phyloP scores from a whole-genome alignment of 2,888 invertebrate genomes.

The Hypselothyrea guttata region DNA sequence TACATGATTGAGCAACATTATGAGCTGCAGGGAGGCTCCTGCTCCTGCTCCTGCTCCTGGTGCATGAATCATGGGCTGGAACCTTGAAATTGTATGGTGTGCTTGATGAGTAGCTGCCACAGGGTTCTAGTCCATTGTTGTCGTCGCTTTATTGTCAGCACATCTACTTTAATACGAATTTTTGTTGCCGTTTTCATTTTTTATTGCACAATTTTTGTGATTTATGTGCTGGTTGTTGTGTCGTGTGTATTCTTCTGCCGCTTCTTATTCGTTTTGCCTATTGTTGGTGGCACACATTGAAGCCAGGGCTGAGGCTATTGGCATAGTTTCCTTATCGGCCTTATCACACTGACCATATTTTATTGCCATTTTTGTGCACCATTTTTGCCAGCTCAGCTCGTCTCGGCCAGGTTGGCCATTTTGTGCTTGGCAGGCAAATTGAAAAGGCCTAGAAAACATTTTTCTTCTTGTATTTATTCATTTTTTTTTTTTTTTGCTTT shows the following conservation, averaged over 20 bases:
- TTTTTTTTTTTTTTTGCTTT: conserved; percentile 1
- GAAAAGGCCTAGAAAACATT: conserved; percentile 30
- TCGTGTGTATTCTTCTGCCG: conserved; percentile 4
- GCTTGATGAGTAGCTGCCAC: conserved; percentile 26
- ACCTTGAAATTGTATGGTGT: conserved; percentile 24
- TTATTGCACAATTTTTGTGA: conserved; percentile 54
- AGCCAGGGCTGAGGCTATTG: conserved; percentile 6
- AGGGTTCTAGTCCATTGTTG: conserved; percentile 32
- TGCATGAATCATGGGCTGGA: not conserved
- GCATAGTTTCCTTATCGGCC: conserved; percentile 60
- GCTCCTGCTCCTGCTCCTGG: not conserved
- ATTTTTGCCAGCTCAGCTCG: conserved; percentile 10
- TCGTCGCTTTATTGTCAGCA: conserved; percentile 36
- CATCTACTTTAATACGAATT: conserved; percentile 42
- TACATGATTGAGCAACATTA: conserved; percentile 64
- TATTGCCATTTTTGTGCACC: conserved; percentile 35
- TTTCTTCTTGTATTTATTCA: not conserved
- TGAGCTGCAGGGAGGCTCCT: conserved; percentile 19
- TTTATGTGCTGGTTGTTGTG: conserved; percentile 53
- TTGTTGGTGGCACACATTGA: conserved; percentile 21
- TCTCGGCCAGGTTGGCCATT: conserved; percentile 26
- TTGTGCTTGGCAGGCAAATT: conserved; percentile 58
- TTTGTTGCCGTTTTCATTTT: conserved; percentile 27
- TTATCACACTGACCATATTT: conserved; percentile 64
- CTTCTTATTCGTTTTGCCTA: conserved; percentile 10